These are phyloP conservation scores for Sepiola atlantica DNA, from an alignment of 2,888 invertebrate species.

Conservation along the genomic window DNA sequence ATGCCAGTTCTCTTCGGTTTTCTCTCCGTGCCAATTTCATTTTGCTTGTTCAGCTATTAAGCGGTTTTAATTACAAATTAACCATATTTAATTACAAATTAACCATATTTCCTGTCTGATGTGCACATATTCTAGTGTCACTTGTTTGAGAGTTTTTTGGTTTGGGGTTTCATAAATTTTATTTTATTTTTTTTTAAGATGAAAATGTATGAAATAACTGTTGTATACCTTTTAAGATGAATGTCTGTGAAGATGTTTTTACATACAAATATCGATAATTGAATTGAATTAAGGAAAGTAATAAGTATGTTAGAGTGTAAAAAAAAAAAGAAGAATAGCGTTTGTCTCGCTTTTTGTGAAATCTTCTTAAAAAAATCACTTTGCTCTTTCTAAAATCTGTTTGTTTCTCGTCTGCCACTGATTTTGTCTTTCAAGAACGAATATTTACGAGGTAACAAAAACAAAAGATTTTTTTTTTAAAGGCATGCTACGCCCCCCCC, in stretches of 20 bases:
- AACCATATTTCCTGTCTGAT: too few species aligned
- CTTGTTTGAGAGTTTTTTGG: not conserved
- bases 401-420: not conserved
- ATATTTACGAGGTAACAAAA: not conserved
- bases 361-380: not conserved
- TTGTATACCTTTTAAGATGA: not conserved
- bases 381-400: conserved; percentile 1
- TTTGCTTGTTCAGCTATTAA: not conserved
- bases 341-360: not conserved
- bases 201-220: not conserved
- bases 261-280: conserved; percentile 4
- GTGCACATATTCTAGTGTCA: not conserved
- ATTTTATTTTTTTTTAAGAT: not conserved
- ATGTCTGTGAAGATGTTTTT: not conserved
- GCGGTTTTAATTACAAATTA: too few species aligned
- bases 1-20: too few species aligned
- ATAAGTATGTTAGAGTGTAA: not conserved
- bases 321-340: not conserved
- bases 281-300: not conserved
- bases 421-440: not conserved
- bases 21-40: not conserved
- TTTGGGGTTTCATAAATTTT: too few species aligned
- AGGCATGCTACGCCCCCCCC: too few species aligned
- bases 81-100: not conserved
- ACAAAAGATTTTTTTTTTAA: not conserved